Percentiles rank a stretch among this genome's conserved stretches.
Evolutionary conservation across 2,113 vertebrate genomes (phyloP).

Genomic region (Thunnus maccoyii): DNA sequence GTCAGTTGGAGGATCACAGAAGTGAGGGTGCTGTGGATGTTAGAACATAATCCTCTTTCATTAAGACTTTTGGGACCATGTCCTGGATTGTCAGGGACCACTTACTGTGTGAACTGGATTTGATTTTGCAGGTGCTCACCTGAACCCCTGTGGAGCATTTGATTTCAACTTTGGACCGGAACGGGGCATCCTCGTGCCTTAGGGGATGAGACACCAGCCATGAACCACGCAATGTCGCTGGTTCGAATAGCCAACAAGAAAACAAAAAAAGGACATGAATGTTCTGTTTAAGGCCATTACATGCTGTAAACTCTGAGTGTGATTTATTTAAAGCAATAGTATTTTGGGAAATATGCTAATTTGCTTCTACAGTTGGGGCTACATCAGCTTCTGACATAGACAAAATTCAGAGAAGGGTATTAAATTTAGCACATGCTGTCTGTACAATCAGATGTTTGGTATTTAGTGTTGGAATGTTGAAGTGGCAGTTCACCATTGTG

Average conservation of each 20-base stretch:
- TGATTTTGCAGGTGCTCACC: background rate
- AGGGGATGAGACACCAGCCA: too few species aligned
- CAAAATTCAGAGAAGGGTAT: too few species aligned
- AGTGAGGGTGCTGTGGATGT: slow-evolving; percentile 17
- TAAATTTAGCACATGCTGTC: too few species aligned
- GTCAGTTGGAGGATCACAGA: slow-evolving; percentile 47
- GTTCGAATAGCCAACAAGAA: too few species aligned
- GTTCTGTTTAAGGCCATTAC: background rate
- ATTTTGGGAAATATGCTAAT: too few species aligned
- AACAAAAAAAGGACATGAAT: background rate
- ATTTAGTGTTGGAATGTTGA: background rate
- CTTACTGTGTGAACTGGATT: slow-evolving; percentile 21
- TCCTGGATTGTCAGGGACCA: slow-evolving; percentile 18
- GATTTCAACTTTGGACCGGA: background rate
- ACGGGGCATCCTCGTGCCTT: too few species aligned
- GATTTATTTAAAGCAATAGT: background rate
- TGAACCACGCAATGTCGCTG: too few species aligned
- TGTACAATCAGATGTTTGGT: too few species aligned
- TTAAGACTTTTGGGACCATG: slow-evolving; percentile 7
- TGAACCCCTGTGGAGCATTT: background rate
- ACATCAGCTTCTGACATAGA: too few species aligned
- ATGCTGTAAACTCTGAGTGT: background rate
- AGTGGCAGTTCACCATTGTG: background rate
- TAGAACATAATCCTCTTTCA: slow-evolving; percentile 38
- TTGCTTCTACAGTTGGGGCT: too few species aligned